These are phyloP conservation scores for Lerista edwardsae DNA, from an alignment of 2,797 vertebrate genomes.

Conservation along the genomic window DNA sequence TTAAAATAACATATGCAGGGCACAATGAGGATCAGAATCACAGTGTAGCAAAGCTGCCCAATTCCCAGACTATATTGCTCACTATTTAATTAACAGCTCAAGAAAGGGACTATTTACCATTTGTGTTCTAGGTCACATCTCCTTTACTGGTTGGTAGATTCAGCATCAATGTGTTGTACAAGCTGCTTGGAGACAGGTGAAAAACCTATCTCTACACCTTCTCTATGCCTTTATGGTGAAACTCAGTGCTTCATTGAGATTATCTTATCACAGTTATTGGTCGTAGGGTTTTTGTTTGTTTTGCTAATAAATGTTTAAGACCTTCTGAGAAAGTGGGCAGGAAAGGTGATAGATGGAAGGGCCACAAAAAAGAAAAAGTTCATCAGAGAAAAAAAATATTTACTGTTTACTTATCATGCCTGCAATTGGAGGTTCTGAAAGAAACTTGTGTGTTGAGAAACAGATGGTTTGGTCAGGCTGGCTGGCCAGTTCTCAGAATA, in stretches of 20 bases:
- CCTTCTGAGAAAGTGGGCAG: neutral
- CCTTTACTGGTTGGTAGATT: too few relatives aligned
- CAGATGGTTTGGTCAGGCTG: rapidly evolving
- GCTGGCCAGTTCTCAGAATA: neutral
- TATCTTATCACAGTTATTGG: neutral
- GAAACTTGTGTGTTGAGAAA: too few relatives aligned
- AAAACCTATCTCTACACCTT: neutral
- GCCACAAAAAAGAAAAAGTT: slow-evolving; percentile 15
- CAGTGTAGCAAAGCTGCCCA: too few relatives aligned
- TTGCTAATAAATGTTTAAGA: neutral
- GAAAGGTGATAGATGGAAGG: neutral
- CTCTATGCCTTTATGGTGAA: neutral
- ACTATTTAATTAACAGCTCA: too few relatives aligned
- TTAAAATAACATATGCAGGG: too few relatives aligned
- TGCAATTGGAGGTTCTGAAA: neutral
- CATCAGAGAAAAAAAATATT: neutral
- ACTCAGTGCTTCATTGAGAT: neutral
- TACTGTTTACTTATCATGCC: neutral
- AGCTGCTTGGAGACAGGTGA: neutral
- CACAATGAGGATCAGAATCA: too few relatives aligned
- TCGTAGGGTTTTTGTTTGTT: neutral
- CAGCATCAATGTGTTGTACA: neutral
- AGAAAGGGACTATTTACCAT: too few relatives aligned
- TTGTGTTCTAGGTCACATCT: too few relatives aligned
- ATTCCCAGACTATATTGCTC: too few relatives aligned